A percentile compares a stretch with the other conserved stretches of the same genome.
phyloP scores from a whole-genome alignment of 2,113 vertebrate species.

The Tetrao urogallus region DNA sequence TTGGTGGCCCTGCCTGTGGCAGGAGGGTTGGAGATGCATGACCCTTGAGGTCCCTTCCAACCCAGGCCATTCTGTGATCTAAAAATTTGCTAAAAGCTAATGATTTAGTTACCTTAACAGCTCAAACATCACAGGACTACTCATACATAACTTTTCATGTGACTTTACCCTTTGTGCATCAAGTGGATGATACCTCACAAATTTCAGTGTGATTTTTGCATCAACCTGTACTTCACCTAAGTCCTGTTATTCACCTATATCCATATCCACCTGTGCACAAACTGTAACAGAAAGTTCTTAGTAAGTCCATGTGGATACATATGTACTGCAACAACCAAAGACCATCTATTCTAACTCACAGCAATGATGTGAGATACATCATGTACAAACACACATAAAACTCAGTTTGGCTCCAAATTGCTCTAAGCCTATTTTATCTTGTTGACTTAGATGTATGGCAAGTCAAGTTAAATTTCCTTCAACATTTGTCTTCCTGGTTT shows the following conservation, averaged over 20 bases:
- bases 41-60: too few species aligned
- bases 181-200: background rate
- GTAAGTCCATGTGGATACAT: too few species aligned
- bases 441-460: background rate
- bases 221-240: background rate
- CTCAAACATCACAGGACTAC: conserved; percentile 3
- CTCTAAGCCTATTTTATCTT: background rate
- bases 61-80: background rate
- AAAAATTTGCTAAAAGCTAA: background rate
- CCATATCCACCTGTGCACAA: background rate
- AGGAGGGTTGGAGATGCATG: too few species aligned
- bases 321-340: background rate
- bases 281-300: background rate
- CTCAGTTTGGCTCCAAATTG: background rate
- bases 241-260: background rate
- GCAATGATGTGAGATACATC: background rate
- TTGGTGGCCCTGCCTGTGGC: too few species aligned
- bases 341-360: background rate
- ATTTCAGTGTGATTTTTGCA: conserved; percentile 1
- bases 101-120: background rate
- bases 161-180: background rate
- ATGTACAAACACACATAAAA: background rate
- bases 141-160: background rate
- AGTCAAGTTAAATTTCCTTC: background rate
- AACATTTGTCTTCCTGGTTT: conserved; percentile 2